A percentile compares a stretch with the other conserved stretches of the same genome.
phyloP scores from a whole-genome alignment of 2,888 invertebrate genomes.

The Isotomurus palustris region DNA sequence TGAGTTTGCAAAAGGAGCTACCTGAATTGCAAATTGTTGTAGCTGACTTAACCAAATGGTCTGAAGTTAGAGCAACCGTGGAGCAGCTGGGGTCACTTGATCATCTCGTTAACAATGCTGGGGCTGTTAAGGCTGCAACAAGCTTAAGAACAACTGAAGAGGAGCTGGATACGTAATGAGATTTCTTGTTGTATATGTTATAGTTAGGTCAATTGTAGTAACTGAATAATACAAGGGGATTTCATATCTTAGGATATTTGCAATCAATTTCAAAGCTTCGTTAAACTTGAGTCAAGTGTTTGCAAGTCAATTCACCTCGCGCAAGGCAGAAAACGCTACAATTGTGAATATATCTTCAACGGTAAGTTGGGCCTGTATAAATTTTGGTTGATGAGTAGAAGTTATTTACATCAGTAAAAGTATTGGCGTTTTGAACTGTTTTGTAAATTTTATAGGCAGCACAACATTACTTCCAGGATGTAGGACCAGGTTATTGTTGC shows the following conservation, averaged over 20 bases:
- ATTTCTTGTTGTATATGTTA: background rate
- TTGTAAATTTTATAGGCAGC: background rate
- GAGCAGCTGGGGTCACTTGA: constrained; percentile 50
- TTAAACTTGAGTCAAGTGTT: background rate
- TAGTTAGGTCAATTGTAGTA: too few species aligned
- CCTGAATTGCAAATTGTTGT: constrained; percentile 46
- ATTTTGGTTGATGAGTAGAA: too few species aligned
- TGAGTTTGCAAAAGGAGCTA: constrained; percentile 46
- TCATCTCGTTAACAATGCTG: constrained; percentile 55
- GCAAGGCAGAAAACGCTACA: background rate
- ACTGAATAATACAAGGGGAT: too few species aligned
- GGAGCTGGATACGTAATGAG: background rate
- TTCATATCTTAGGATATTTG: background rate
- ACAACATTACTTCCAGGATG: background rate
- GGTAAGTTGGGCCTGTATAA: background rate
- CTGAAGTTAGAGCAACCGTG: constrained; percentile 48
- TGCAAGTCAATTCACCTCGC: background rate
- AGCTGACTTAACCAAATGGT: constrained; percentile 52
- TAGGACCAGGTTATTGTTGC: background rate
- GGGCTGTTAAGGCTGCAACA: constrained; percentile 37
- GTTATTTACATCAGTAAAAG: too few species aligned
- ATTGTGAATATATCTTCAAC: background rate
- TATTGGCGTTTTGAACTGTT: background rate
- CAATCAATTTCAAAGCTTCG: background rate
- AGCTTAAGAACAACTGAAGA: background rate